A percentile compares a stretch with the other conserved stretches of the same genome.
Conservation (phyloP, 2,113 vertebrate genomes). For the Tautogolabrus adspersus region DNA sequence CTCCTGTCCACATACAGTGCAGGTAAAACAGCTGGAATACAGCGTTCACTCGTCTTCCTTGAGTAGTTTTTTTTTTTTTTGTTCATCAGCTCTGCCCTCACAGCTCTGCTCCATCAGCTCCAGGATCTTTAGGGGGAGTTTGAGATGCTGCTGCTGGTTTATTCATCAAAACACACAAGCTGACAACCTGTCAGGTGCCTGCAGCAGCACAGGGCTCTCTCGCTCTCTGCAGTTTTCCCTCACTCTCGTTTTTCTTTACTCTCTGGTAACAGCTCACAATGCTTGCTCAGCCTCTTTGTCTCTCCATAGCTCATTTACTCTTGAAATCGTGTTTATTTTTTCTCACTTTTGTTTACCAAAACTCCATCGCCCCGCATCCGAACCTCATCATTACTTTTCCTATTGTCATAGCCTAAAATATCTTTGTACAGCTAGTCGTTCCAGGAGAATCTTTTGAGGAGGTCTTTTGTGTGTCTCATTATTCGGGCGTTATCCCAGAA, state of each 20-base stretch:
- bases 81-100: slow-evolving; percentile 28
- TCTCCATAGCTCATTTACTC: neutral
- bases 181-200: slow-evolving; percentile 60
- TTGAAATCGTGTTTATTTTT: neutral
- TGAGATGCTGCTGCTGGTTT: slow-evolving; percentile 62
- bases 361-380: neutral
- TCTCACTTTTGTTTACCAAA: neutral
- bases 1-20: slow-evolving; percentile 1
- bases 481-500: slow-evolving; percentile 26
- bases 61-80: slow-evolving; percentile 30
- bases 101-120: slow-evolving; percentile 44
- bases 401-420: slow-evolving; percentile 30
- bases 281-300: neutral
- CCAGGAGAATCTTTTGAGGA: slow-evolving; percentile 4
- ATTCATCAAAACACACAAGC: slow-evolving; percentile 62
- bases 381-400: slow-evolving; percentile 29
- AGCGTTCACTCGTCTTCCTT: neutral
- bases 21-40: slow-evolving; percentile 17
- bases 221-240: neutral
- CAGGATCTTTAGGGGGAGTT: slow-evolving; percentile 21
- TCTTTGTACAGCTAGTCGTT: slow-evolving; percentile 9
- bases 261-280: neutral
- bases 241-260: slow-evolving; percentile 3
- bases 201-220: slow-evolving; percentile 24
- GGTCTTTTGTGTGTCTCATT: slow-evolving; percentile 27